phyloP scores from a whole-genome alignment of 2,888 invertebrate species.

The Apomyelois bistriatella region DNA sequence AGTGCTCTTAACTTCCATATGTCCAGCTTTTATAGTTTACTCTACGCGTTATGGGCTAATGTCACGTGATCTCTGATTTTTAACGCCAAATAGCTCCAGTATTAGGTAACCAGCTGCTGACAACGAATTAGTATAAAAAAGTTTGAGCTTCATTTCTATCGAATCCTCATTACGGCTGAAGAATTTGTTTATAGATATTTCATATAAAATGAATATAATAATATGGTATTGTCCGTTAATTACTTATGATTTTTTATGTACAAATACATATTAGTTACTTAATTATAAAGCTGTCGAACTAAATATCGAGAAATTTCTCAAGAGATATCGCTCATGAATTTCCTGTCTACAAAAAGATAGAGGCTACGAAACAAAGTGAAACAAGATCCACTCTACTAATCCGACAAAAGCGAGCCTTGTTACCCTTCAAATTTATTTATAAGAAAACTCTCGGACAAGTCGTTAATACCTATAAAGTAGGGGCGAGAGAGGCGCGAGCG shows the following conservation, averaged over 20 bases:
- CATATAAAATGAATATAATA: no score
- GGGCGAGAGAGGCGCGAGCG: slow-evolving; percentile 79
- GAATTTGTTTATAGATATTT: no score
- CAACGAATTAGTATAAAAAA: neutral
- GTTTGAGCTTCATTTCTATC: no score
- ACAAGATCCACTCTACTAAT: slow-evolving; percentile 80
- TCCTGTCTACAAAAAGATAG: slow-evolving; percentile 67
- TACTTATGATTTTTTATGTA: no score
- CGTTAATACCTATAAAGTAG: slow-evolving; percentile 81
- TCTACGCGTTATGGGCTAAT: slow-evolving; percentile 71
- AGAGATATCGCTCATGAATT: slow-evolving; percentile 56
- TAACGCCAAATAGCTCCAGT: slow-evolving; percentile 16
- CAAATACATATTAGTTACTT: no score
- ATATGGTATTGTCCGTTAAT: no score
- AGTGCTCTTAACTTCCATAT: slow-evolving; percentile 76
- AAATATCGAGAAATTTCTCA: slow-evolving; percentile 32
- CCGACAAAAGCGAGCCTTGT: slow-evolving; percentile 80
- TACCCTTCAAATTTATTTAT: slow-evolving; percentile 81
- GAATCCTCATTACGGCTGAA: no score
- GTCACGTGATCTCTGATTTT: slow-evolving; percentile 68
- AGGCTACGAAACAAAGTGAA: slow-evolving; percentile 77
- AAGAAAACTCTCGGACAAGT: slow-evolving; percentile 81
- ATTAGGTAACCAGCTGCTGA: neutral
- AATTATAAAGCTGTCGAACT: slow-evolving; percentile 4
- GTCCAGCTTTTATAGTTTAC: slow-evolving; percentile 71